Evolutionary conservation across 2,113 vertebrate species (phyloP).

Genomic region (Propithecus coquereli): DNA sequence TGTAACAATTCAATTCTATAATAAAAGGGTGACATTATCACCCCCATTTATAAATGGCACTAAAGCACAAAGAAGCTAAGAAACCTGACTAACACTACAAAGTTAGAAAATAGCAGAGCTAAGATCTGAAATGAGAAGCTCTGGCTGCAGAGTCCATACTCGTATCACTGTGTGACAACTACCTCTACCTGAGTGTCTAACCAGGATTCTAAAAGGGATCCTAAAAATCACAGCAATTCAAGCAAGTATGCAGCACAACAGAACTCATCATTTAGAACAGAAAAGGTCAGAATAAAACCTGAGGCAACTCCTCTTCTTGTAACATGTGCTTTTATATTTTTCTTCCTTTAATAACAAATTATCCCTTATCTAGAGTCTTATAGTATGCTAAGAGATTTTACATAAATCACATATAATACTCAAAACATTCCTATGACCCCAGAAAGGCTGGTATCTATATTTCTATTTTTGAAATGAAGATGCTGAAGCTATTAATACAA

Average conservation of each 20-base stretch:
- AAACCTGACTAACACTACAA: not conserved
- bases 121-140: not conserved
- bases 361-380: not conserved
- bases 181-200: not conserved
- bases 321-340: not conserved
- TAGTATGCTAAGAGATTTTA: not conserved
- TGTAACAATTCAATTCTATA: too few relatives aligned
- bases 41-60: not conserved
- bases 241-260: not conserved
- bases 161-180: not conserved
- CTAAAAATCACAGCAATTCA: not conserved
- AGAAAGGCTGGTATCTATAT: not conserved
- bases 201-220: not conserved
- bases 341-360: not conserved
- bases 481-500: not conserved
- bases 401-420: not conserved
- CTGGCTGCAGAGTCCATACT: not conserved
- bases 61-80: not conserved
- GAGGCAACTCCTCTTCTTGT: not conserved
- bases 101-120: not conserved
- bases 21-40: not conserved
- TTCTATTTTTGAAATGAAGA: not conserved
- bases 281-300: not conserved
- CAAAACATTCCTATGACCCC: not conserved
- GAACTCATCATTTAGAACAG: not conserved